Evolutionary conservation across 2,113 vertebrate genomes (phyloP).

Genomic region (Passer montanus): DNA sequence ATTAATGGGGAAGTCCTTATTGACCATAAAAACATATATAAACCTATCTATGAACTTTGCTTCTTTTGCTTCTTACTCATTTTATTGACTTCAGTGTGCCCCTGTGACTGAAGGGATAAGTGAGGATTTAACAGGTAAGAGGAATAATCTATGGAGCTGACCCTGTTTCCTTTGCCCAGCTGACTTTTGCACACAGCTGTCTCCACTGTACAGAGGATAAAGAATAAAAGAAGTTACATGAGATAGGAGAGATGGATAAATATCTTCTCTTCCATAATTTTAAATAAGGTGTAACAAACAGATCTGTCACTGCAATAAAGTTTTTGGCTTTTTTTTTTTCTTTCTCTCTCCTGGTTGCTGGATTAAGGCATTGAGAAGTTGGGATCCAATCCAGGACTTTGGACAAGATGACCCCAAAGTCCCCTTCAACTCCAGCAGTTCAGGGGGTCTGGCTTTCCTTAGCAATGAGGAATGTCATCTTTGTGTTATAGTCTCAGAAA

Average conservation of each 20-base stretch:
- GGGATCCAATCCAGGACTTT: not conserved
- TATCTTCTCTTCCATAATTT: not conserved
- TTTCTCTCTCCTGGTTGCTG: not conserved
- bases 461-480: not conserved
- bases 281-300: not conserved
- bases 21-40: not conserved
- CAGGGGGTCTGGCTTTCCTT: not conserved
- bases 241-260: not conserved
- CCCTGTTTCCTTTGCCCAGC: rapidly evolving
- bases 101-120: not conserved
- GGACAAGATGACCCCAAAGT: not conserved
- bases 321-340: too few species aligned
- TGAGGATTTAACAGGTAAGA: not conserved
- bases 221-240: not conserved
- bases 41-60: not conserved
- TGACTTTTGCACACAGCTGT: not conserved
- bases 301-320: not conserved
- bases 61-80: not conserved
- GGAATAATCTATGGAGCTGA: not conserved
- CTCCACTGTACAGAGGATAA: not conserved
- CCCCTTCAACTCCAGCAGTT: not conserved
- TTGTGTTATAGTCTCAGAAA: not conserved
- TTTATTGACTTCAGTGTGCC: not conserved
- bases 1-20: not conserved
- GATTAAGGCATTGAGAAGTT: not conserved